Evolutionary conservation across 2,888 invertebrate genomes (phyloP).

Genomic region (Drosophila barbarae): DNA sequence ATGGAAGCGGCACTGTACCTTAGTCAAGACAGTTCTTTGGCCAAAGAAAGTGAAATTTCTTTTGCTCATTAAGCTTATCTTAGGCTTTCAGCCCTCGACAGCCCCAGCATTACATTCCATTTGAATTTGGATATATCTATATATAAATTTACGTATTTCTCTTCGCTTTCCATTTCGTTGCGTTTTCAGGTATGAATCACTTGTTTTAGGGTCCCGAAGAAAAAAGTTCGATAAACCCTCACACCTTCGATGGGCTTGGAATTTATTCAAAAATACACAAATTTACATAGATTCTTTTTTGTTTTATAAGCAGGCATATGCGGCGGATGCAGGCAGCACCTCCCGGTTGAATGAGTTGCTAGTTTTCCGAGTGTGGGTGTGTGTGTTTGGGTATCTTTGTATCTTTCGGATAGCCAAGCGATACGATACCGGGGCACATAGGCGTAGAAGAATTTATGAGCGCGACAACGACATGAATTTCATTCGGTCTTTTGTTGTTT

Average conservation of each 20-base stretch:
- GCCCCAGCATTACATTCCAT: constrained; percentile 26
- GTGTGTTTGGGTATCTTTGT: constrained; percentile 16
- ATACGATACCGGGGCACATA: constrained; percentile 24
- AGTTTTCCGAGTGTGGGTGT: constrained; percentile 23
- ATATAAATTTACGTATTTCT: constrained; percentile 10
- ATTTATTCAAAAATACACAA: constrained; percentile 30
- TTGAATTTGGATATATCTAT: constrained; percentile 15
- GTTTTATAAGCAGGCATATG: constrained; percentile 17
- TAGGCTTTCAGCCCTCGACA: constrained; percentile 15
- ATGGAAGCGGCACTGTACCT: constrained; percentile 7
- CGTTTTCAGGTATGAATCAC: constrained; percentile 28
- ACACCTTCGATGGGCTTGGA: constrained; percentile 35
- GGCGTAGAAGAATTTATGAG: constrained; percentile 43
- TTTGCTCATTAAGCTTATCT: constrained; percentile 34
- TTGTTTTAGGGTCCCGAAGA: constrained; percentile 23
- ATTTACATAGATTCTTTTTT: constrained; percentile 43
- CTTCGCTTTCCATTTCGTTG: constrained; percentile 39
- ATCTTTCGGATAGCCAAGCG: constrained; percentile 38
- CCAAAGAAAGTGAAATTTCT: constrained; percentile 32
- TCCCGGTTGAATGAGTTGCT: constrained; percentile 38
- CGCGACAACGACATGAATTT: constrained; percentile 47
- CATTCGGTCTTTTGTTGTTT: constrained; percentile 35
- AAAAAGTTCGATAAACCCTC: constrained; percentile 24
- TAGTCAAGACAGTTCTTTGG: constrained; percentile 20
- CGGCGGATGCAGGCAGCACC: constrained; percentile 30